Base-by-base conservation (phyloP, 64 coral and sea anemone genomes). In the Platygyra sinensis region DNA sequence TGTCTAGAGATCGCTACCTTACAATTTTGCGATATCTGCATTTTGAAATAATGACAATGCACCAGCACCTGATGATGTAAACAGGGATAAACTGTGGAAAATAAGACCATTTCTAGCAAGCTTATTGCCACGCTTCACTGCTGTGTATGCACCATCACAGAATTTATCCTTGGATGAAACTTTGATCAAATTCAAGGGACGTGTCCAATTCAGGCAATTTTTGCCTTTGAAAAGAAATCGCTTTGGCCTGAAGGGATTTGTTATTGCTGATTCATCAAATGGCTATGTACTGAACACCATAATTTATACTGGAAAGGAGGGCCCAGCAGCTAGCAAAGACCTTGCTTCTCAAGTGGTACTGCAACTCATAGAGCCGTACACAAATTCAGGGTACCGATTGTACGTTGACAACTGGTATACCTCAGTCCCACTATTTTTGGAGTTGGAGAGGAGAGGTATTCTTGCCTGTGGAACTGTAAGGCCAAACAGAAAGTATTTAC, bases 401-500 rank as follows among this genome's bases (percentile, higher is more conserved):
- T 88, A 42, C 77, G 86, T 88, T 38, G 86, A 88, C 86, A 88
- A 88, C 59, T 88, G 86, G 86, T 88, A 74, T 12, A 87, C 86
- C 30, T 77, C 20, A 46, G 86, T 62, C 62, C 74, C 86, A 33
- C 75, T 88, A 19, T 88, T 88, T 62, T 61, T 63, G 86, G 20
- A 77, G 52, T 31, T 88, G 27, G 86, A 88, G 55, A 87, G 72
- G 30, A 52, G 28, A 72, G 73, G 72, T 3, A 88, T 76, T 62
- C 73, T 88, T 20, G 86, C 86, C 65, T 88, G 86, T 77, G 73
- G 86, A 0, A 88, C 54, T 76, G 72, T 77, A 61, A 63, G 86
- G 75, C 29, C 73, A 10, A 88, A 76, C 50, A 88, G 73, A 20
- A 88, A 88, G 62, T 88, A 62, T 30, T 54, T 88, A 54, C 86